These are phyloP conservation scores for Genyomyrus donnyi DNA, from an alignment of 2,113 vertebrate species.

Conservation along the genomic window DNA sequence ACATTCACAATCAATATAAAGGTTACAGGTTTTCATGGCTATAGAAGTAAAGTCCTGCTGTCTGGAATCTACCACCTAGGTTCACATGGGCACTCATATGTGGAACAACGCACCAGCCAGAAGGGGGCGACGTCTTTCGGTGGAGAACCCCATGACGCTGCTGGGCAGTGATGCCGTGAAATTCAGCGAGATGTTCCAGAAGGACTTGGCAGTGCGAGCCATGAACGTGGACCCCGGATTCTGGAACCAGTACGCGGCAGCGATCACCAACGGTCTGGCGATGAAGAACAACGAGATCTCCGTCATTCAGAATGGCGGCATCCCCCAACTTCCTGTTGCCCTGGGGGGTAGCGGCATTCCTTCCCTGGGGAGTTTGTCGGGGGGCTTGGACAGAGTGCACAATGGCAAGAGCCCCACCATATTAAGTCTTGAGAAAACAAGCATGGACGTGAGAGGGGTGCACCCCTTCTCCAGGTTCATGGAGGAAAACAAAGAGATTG, in stretches of 20 bases:
- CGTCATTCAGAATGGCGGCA: slow-evolving; percentile 90
- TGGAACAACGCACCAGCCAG: slow-evolving; percentile 93
- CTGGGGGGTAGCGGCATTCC: slow-evolving; percentile 71
- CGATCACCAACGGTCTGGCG: slow-evolving; percentile 86
- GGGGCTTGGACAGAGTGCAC: slow-evolving; percentile 76
- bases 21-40: background rate
- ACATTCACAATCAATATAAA: background rate
- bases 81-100: slow-evolving; percentile 99
- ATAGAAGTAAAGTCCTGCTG: background rate
- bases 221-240: slow-evolving; percentile 90
- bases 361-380: slow-evolving; percentile 60
- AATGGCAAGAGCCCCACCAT: slow-evolving; percentile 66
- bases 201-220: slow-evolving; percentile 84
- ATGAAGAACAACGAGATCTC: slow-evolving; percentile 99
- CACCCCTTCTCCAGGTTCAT: slow-evolving; percentile 90
- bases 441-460: slow-evolving; percentile 69
- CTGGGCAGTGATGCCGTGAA: slow-evolving; percentile 81
- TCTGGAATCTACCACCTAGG: slow-evolving; percentile 57
- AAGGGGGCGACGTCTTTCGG: slow-evolving; percentile 84
- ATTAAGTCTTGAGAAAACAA: slow-evolving; percentile 73
- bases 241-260: slow-evolving; percentile 93
- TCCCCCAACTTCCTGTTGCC: slow-evolving; percentile 80
- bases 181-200: slow-evolving; percentile 94
- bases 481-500: slow-evolving; percentile 93
- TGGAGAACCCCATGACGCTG: slow-evolving; percentile 93